Base-by-base conservation (phyloP, 2,797 vertebrate genomes). In the Tenualosa ilisha region DNA sequence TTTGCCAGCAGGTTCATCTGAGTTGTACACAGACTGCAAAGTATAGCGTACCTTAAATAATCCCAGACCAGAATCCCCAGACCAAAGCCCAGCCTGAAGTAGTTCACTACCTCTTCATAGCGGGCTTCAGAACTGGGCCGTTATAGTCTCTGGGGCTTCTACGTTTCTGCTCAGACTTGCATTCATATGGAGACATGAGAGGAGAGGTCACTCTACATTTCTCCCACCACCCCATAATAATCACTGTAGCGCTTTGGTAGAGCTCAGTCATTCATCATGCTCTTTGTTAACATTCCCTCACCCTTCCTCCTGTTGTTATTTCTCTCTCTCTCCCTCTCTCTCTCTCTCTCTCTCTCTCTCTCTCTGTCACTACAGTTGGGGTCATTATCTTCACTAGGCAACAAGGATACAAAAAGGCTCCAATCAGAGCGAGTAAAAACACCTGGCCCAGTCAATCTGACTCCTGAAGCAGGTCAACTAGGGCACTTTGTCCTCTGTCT, bases 301-400 rank as follows among this genome's bases (percentile, higher is more conserved):
- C 68, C 15, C 37, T 31, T 79, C 24, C n/a, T 7, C 8, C 50
- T 51, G 50, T 51, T 46, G 3, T 26, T 12, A 15, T 49, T n/a
- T 56, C 81, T 24, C 81, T 56, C n/a, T 83, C 50, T 13, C 4
- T 82, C 49, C 37, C 81, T 24, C 81, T 56, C n/a, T 83, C 50
- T 13, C 4, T 82, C 81, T 20, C 26, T 51, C 68, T 53, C 15
- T n/a, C 24, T 31, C n/a, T 40, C 56, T 43, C 54, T 63, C 82
- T 37, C n/a, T 51, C n/a, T 37, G 15, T 53, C 68, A 37, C 37
- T 8, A 46, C 40, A 46, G 17, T 79, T 79, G 7, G 15, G 31
- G 37, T 79, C 24, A 79, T 79, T 79, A 46, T 79, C 72, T 79
- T 40, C 6, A 46, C 72, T 46, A 15, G 17, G 40, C 72, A 79